These are phyloP conservation scores for Rhynchophorus ferrugineus DNA, from an alignment of 1,140 invertebrate genomes.

Conservation along the genomic window DNA sequence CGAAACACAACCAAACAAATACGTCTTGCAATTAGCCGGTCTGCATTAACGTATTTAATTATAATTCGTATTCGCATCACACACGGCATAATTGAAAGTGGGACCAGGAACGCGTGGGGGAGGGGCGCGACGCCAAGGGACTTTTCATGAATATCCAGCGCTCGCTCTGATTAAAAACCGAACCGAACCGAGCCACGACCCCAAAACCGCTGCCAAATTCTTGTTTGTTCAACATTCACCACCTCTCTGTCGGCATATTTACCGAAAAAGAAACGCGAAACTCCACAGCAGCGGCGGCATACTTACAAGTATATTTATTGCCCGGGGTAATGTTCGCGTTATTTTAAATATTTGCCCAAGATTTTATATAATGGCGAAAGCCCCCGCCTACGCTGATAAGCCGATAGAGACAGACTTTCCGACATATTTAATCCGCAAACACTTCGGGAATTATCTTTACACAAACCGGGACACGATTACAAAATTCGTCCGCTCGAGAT, in stretches of 20 bases:
- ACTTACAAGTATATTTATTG: slow-evolving; percentile 4
- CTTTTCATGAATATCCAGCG: too few species aligned
- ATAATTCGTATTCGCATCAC: too few species aligned
- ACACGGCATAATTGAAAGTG: too few species aligned
- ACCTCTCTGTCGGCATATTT: not conserved
- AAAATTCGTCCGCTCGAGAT: not conserved
- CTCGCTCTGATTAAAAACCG: too few species aligned
- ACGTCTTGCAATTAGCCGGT: too few species aligned
- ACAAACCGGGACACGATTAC: not conserved
- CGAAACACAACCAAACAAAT: too few species aligned
- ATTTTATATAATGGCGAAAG: slow-evolving; percentile 11
- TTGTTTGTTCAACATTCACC: too few species aligned
- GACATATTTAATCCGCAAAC: slow-evolving; percentile 15
- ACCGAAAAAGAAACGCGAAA: slow-evolving; percentile 5
- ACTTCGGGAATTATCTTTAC: slow-evolving; percentile 8
- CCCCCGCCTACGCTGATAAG: slow-evolving; percentile 3
- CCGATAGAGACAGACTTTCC: slow-evolving; percentile 12
- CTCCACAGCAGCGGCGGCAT: not conserved
- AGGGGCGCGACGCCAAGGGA: too few species aligned
- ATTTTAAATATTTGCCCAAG: slow-evolving; percentile 16
- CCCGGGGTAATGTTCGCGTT: slow-evolving; percentile 4
- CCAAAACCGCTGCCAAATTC: too few species aligned
- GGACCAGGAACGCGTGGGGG: too few species aligned
- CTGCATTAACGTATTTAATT: too few species aligned
- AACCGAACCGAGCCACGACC: too few species aligned